phyloP scores from a whole-genome alignment of 2,113 vertebrate species.

The Indicator maculatus region DNA sequence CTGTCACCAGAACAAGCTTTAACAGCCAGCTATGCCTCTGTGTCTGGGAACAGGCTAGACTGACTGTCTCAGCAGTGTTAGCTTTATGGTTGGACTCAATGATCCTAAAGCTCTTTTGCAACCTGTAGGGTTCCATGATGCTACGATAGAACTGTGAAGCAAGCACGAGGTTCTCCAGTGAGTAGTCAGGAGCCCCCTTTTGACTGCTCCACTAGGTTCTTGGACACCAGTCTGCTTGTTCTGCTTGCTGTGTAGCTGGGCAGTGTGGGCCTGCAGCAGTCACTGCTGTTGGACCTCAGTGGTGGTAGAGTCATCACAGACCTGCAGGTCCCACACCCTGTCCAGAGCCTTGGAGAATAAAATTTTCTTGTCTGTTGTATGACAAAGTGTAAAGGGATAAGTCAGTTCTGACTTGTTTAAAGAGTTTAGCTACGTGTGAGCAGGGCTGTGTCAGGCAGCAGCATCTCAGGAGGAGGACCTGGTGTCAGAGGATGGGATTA shows the following conservation, averaged over 20 bases:
- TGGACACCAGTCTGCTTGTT: fast-evolving
- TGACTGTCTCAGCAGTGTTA: not conserved
- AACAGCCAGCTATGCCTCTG: not conserved
- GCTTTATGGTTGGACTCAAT: not conserved
- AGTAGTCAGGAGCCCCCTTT: not conserved
- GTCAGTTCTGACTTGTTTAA: not conserved
- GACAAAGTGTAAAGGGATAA: not conserved
- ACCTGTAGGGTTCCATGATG: not conserved
- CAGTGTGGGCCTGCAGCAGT: not conserved
- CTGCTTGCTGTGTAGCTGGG: not conserved
- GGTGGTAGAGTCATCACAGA: not conserved
- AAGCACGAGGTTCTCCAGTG: not conserved
- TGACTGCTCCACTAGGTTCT: not conserved
- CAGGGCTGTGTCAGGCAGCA: not conserved
- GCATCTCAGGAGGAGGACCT: not conserved
- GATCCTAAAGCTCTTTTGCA: not conserved
- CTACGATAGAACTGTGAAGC: not conserved
- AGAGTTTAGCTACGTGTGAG: not conserved
- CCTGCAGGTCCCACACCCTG: not conserved
- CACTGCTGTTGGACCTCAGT: not conserved
- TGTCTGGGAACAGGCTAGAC: not conserved
- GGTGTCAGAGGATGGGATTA: not conserved
- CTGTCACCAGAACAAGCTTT: slow-evolving; percentile 14
- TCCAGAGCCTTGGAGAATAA: not conserved
- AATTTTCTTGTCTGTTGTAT: not conserved